Conservation (phyloP, 2,113 vertebrate genomes). For the Trochalopteron elliotii region DNA sequence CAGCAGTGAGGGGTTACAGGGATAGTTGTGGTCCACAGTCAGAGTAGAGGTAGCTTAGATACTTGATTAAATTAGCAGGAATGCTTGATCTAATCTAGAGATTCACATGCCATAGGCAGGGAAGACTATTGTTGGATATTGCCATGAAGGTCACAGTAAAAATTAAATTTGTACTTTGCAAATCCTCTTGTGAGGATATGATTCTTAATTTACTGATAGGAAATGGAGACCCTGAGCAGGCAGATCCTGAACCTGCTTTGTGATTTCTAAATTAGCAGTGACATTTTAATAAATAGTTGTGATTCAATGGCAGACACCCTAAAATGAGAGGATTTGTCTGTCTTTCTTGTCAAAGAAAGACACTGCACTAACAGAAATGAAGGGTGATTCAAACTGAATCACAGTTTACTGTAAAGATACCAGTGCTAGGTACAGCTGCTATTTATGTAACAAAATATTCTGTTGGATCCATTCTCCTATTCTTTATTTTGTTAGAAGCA, state of each 20-base stretch:
- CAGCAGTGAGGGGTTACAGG: rapidly evolving
- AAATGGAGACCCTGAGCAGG: not conserved
- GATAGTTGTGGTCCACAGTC: not conserved
- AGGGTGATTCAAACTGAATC: not conserved
- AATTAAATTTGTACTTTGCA: not conserved
- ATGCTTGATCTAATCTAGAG: not conserved
- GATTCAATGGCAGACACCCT: not conserved
- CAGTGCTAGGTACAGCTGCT: not conserved
- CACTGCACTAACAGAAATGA: not conserved
- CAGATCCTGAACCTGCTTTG: not conserved
- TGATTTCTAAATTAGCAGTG: not conserved
- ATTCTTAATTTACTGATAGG: not conserved
- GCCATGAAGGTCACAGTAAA: not conserved
- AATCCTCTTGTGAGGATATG: not conserved
- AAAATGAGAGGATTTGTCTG: not conserved
- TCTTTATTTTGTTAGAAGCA: not conserved
- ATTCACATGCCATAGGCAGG: not conserved
- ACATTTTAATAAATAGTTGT: not conserved
- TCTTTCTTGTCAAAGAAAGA: not conserved
- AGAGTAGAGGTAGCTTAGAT: not conserved
- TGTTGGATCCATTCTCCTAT: not conserved
- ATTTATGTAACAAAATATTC: not conserved
- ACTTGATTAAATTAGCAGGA: not conserved
- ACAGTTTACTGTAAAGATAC: not conserved
- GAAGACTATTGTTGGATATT: not conserved